Conservation (phyloP, 2,113 vertebrate species). For the Echinops telfairi region DNA sequence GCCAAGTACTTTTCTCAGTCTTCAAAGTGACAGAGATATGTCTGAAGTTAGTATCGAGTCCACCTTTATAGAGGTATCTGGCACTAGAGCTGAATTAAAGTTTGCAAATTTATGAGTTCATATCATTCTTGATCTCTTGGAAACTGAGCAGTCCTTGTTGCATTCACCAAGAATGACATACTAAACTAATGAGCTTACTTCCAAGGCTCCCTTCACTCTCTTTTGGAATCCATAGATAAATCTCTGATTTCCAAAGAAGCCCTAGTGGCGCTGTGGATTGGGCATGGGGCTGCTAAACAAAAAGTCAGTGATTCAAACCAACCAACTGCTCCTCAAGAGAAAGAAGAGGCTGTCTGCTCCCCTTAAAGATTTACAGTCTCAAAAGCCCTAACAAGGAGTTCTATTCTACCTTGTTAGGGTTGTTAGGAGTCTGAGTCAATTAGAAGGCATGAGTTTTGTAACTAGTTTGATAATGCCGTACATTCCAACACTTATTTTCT, state of each 20-base stretch:
- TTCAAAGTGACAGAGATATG: too few species aligned
- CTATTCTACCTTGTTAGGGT: too few species aligned
- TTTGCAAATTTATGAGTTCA: constrained; percentile 37
- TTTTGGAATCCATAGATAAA: constrained; percentile 20
- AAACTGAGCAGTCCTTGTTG: constrained; percentile 41
- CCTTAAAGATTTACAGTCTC: too few species aligned
- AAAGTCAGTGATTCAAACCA: too few species aligned
- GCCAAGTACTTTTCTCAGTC: too few species aligned
- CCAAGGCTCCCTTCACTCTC: neutral
- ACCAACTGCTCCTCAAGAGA: too few species aligned
- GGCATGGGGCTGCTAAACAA: too few species aligned
- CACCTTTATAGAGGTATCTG: constrained; percentile 52
- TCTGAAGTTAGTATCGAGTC: neutral
- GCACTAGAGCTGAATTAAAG: neutral
- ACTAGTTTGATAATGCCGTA: neutral
- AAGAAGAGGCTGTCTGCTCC: too few species aligned
- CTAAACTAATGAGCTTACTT: neutral
- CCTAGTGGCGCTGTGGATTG: too few species aligned
- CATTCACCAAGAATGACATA: constrained; percentile 25
- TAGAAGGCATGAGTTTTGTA: too few species aligned
- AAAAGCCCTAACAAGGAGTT: too few species aligned
- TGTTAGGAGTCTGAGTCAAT: too few species aligned
- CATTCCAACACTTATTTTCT: neutral
- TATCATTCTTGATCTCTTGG: constrained; percentile 42
- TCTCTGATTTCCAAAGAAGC: constrained; percentile 39